These are phyloP conservation scores for Umimayanthus chanpuru DNA, from an alignment of 92 coral and sea anemone genomes.

Conservation along the genomic window DNA sequence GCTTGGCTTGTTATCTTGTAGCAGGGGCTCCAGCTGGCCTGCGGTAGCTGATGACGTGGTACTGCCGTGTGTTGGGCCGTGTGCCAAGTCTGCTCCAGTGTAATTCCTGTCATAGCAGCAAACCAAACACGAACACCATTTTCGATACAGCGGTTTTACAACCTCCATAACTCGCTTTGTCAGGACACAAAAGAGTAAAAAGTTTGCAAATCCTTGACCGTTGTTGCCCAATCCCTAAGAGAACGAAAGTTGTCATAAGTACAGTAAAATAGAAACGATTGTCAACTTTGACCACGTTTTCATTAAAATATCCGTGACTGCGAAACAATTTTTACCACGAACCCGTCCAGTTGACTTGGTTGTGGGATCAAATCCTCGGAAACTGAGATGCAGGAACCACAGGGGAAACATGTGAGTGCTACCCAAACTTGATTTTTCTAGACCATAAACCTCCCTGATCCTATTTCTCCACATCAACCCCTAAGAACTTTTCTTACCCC, in stretches of 20 bases:
- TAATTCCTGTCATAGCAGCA: background rate
- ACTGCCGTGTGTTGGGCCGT: background rate
- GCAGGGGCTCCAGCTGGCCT: conserved; percentile 1
- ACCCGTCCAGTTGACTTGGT: too few relatives aligned
- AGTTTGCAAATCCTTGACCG: conserved; percentile 36
- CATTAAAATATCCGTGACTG: background rate
- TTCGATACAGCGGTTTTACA: background rate
- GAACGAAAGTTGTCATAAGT: background rate
- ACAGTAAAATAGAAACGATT: background rate
- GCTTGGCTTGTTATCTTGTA: background rate
- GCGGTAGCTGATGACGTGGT: background rate
- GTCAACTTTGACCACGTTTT: background rate
- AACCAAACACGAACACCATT: background rate
- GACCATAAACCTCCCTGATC: too few relatives aligned
- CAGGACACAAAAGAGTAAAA: conserved; percentile 24
- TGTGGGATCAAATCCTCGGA: too few relatives aligned
- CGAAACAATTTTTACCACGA: too few relatives aligned
- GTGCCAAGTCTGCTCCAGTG: conserved; percentile 8
- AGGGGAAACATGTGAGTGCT: too few relatives aligned
- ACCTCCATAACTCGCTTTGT: conserved; percentile 10
- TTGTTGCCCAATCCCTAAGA: conserved; percentile 27
- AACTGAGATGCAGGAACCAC: too few relatives aligned
- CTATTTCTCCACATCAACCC: too few relatives aligned
- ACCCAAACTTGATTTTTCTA: too few relatives aligned
- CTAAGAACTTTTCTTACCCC: too few relatives aligned